Evolutionary conservation across 2,797 vertebrate genomes (phyloP).

Genomic region (Phataginus tetradactyla): DNA sequence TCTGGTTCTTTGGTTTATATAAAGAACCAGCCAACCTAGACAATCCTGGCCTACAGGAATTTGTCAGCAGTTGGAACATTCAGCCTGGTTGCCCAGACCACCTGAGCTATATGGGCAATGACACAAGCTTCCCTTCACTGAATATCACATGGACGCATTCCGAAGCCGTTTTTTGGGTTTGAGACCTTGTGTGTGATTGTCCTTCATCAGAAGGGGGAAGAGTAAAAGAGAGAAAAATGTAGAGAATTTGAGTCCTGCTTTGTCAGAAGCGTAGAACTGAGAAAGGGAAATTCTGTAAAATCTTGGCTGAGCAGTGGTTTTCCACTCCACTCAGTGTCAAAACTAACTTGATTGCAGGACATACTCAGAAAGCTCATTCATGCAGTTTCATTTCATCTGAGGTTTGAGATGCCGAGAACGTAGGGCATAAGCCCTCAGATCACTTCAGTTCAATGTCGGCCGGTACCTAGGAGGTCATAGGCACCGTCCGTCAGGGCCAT

Average conservation of each 20-base stretch:
- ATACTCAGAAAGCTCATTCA: not conserved
- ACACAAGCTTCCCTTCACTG: not conserved
- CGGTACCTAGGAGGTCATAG: not conserved
- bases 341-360: conserved; percentile 9
- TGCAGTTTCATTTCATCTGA: not conserved
- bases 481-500: not conserved
- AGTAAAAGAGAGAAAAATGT: not conserved
- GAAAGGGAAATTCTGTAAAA: conserved; percentile 20
- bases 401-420: not conserved
- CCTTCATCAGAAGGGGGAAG: not conserved
- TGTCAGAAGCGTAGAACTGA: not conserved
- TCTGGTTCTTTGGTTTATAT: not conserved
- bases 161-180: conserved; percentile 4
- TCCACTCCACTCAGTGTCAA: not conserved
- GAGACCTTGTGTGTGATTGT: not conserved
- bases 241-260: conserved; percentile 44
- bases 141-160: not conserved
- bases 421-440: not conserved
- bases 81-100: not conserved
- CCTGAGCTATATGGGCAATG: not conserved
- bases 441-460: not conserved
- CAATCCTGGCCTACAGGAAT: not conserved
- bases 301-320: conserved; percentile 19
- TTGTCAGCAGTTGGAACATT: not conserved
- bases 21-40: conserved; percentile 21